phyloP scores from a whole-genome alignment of 2,888 invertebrate species.

The Oxyteleia sp. region DNA sequence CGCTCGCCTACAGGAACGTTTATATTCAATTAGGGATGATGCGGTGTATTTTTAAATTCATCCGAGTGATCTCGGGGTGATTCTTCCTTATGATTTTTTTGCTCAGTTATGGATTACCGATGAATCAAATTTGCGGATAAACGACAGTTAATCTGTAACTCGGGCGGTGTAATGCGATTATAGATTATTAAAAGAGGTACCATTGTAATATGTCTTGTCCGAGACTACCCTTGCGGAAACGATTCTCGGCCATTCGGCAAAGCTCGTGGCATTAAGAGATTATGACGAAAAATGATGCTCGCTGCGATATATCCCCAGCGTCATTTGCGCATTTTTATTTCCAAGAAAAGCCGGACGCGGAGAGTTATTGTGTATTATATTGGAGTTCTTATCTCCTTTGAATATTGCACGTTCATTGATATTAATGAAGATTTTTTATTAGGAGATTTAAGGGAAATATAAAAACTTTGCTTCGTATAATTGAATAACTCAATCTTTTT shows the following conservation, averaged over 20 bases:
- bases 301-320: slow-evolving; percentile 32
- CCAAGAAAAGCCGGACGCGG: slow-evolving; percentile 11
- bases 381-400: not conserved
- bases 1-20: slow-evolving; percentile 31
- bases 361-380: slow-evolving; percentile 4
- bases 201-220: slow-evolving; percentile 27
- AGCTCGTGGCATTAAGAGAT: slow-evolving; percentile 56
- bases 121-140: slow-evolving; percentile 10
- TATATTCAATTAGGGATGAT: slow-evolving; percentile 55
- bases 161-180: slow-evolving; percentile 12
- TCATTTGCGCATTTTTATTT: slow-evolving; percentile 35
- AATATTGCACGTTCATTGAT: too few relatives aligned
- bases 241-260: slow-evolving; percentile 39
- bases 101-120: not conserved
- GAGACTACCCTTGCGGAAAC: slow-evolving; percentile 6
- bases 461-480: too few relatives aligned
- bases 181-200: slow-evolving; percentile 13
- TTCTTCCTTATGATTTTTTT: not conserved
- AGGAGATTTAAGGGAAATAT: too few relatives aligned
- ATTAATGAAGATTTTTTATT: too few relatives aligned
- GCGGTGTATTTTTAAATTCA: slow-evolving; percentile 8
- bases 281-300: slow-evolving; percentile 57
- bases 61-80: not conserved
- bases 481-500: too few relatives aligned
- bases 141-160: slow-evolving; percentile 13